These are phyloP conservation scores for Mormyrus hasselquistii DNA, from an alignment of 2,797 vertebrate species.

Conservation along the genomic window DNA sequence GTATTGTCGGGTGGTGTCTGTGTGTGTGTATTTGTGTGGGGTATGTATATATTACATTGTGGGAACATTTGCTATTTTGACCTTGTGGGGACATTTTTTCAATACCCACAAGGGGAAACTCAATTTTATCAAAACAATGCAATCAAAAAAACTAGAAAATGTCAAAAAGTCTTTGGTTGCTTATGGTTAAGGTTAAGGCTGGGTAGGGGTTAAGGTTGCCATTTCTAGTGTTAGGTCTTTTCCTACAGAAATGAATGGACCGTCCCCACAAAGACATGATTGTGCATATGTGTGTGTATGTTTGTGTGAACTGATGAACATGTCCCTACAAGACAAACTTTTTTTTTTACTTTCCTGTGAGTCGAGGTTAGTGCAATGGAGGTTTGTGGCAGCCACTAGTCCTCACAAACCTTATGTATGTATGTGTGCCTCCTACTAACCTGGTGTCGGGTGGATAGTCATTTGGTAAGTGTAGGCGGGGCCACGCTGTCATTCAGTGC, in stretches of 20 bases:
- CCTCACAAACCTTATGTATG: background rate
- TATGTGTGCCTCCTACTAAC: background rate
- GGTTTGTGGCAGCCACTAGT: background rate
- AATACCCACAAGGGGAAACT: background rate
- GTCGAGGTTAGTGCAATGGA: background rate
- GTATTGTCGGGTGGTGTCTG: background rate
- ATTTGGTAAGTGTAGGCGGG: background rate
- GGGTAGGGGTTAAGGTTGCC: background rate
- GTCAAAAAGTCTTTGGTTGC: background rate
- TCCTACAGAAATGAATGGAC: background rate
- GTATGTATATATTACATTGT: background rate
- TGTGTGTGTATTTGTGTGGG: background rate
- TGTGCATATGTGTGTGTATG: background rate
- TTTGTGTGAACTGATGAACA: background rate
- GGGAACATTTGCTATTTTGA: background rate
- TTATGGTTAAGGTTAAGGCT: background rate
- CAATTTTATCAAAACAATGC: background rate
- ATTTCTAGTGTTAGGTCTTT: background rate
- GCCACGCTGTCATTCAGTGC: background rate
- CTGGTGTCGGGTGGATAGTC: background rate
- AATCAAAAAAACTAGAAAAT: background rate
- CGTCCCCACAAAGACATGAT: background rate
- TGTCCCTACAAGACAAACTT: background rate
- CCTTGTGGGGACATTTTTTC: background rate
- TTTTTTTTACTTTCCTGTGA: background rate